These are phyloP conservation scores for Cactoblastis cactorum DNA, from an alignment of 2,888 invertebrate species.

Conservation along the genomic window DNA sequence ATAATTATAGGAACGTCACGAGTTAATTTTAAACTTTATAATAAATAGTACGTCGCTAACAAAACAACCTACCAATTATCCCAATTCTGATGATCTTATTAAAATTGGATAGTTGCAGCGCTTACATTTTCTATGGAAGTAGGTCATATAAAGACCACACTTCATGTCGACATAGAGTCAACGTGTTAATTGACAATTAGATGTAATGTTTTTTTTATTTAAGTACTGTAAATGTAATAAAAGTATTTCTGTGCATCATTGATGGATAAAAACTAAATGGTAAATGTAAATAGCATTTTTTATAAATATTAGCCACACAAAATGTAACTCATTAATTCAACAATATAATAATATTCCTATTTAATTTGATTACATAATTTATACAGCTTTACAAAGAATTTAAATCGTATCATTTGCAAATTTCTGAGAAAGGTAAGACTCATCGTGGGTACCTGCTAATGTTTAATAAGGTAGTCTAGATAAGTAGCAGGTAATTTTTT, in stretches of 20 bases:
- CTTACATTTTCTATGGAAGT: slow-evolving; percentile 4
- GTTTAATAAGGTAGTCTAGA: too few species aligned
- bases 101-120: not conserved
- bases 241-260: not conserved
- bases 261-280: too few species aligned
- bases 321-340: too few species aligned
- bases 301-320: too few species aligned
- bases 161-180: not conserved
- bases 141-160: not conserved
- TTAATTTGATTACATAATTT: too few species aligned
- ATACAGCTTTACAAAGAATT: too few species aligned
- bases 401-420: too few species aligned
- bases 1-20: slow-evolving; percentile 22
- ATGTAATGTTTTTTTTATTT: not conserved
- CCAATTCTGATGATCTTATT: not conserved
- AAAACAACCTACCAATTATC: not conserved
- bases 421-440: too few species aligned
- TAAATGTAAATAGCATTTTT: too few species aligned
- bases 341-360: too few species aligned
- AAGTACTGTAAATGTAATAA: not conserved
- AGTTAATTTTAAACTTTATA: not conserved
- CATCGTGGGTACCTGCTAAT: too few species aligned
- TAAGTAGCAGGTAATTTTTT: too few species aligned
- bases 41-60: not conserved
- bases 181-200: not conserved